These are phyloP conservation scores for Valencia hispanica DNA, from an alignment of 2,797 vertebrate species.

Conservation along the genomic window DNA sequence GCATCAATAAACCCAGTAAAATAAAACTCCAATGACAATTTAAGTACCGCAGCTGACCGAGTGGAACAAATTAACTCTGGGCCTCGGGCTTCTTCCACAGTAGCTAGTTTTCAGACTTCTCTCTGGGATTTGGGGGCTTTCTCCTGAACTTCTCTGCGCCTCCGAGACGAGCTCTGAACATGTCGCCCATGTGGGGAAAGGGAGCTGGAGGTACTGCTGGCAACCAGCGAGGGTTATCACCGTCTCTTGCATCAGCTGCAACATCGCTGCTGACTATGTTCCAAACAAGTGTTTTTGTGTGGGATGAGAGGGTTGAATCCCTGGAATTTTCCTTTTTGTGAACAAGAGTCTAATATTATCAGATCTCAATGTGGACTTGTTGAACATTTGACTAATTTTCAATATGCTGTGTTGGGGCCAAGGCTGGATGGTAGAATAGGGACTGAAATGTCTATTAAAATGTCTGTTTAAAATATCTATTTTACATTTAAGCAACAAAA, in stretches of 20 bases:
- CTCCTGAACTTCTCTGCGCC: conserved; percentile 28
- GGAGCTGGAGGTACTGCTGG: conserved; percentile 16
- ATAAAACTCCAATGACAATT: conserved; percentile 4
- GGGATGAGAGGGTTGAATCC: conserved; percentile 13
- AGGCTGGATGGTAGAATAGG: background rate
- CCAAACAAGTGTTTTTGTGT: conserved; percentile 13
- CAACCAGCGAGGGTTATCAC: background rate
- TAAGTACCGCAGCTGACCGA: conserved; percentile 10
- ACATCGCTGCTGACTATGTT: conserved; percentile 17
- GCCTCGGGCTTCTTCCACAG: conserved; percentile 11
- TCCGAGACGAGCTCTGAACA: conserved; percentile 10
- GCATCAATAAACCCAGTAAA: conserved; percentile 6
- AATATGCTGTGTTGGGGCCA: background rate
- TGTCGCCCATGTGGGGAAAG: conserved; percentile 17
- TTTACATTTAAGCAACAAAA: background rate
- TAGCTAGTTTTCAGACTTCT: background rate
- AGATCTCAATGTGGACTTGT: background rate
- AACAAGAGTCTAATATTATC: background rate
- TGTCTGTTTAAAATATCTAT: no score
- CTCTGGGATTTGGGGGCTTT: conserved; percentile 11
- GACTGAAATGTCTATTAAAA: background rate
- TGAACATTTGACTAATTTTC: background rate
- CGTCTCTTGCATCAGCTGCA: conserved; percentile 14
- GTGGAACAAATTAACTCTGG: conserved; percentile 31
- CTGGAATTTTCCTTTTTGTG: background rate